Evolutionary conservation across 2,113 vertebrate species (phyloP).

Genomic region (Lasiurus borealis): DNA sequence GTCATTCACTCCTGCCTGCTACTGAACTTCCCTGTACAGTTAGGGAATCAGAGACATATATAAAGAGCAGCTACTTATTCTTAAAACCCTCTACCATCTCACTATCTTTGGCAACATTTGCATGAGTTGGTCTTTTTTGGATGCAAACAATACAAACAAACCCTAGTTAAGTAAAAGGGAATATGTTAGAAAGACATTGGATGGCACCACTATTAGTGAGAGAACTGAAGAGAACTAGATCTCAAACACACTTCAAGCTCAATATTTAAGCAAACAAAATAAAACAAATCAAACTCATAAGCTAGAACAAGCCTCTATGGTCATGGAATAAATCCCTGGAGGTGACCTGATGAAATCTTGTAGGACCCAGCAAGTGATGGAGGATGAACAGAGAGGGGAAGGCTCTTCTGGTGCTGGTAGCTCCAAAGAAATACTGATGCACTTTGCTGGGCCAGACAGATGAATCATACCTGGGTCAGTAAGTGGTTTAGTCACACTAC

Average conservation of each 20-base stretch:
- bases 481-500: background rate
- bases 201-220: background rate
- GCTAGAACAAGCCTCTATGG: background rate
- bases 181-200: background rate
- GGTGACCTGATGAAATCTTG: background rate
- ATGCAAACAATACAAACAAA: background rate
- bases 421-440: background rate
- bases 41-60: background rate
- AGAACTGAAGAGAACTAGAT: background rate
- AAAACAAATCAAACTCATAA: background rate
- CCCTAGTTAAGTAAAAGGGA: background rate
- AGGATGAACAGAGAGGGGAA: background rate
- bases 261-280: background rate
- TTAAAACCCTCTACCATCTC: background rate
- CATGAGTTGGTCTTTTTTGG: background rate
- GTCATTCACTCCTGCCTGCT: background rate
- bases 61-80: background rate
- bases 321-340: background rate
- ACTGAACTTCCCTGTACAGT: background rate
- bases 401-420: too few species aligned
- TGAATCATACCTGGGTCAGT: background rate
- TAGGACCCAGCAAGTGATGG: background rate
- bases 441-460: background rate
- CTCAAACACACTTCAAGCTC: background rate
- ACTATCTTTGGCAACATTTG: background rate